A percentile compares a stretch with the other conserved stretches of the same genome.
phyloP scores from a whole-genome alignment of 1,140 invertebrate genomes.

The Nebria ingens region DNA sequence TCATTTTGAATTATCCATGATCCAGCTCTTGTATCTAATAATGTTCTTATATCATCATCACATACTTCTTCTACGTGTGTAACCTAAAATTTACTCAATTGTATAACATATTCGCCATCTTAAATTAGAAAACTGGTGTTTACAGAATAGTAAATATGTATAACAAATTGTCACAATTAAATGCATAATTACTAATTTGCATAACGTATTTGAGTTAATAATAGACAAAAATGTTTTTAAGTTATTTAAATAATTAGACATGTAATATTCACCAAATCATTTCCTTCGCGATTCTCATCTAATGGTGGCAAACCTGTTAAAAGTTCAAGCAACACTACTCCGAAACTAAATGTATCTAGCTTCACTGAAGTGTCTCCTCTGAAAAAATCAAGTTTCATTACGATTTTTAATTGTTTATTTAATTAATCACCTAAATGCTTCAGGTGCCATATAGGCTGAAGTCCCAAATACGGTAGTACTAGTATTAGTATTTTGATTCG shows the following conservation, averaged over 20 bases:
- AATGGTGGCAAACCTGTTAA: conserved; percentile 53
- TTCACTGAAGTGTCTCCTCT: conserved; percentile 59
- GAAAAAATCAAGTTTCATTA: conserved; percentile 21
- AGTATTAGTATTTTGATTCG: conserved; percentile 35
- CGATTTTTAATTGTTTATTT: neutral
- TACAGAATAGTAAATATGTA: too few relatives aligned
- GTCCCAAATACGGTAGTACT: conserved; percentile 54
- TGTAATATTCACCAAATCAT: conserved; percentile 38
- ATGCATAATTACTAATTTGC: too few relatives aligned
- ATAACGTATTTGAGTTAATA: too few relatives aligned
- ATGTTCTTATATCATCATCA: conserved; percentile 24
- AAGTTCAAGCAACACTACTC: conserved; percentile 61
- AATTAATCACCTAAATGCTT: conserved; percentile 39
- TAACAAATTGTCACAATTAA: too few relatives aligned
- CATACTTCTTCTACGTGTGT: conserved; percentile 31
- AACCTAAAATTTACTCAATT: conserved; percentile 21
- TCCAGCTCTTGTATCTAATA: conserved; percentile 27
- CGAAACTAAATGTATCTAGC: conserved; percentile 67
- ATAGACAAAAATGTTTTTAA: too few relatives aligned
- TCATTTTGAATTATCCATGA: conserved; percentile 24
- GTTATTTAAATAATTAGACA: neutral
- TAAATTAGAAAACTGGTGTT: too few relatives aligned
- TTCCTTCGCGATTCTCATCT: conserved; percentile 40
- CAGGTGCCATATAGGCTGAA: conserved; percentile 63
- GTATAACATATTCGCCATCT: too few relatives aligned